phyloP scores from a whole-genome alignment of 2,797 vertebrate species.

The Xyrichtys novacula region DNA sequence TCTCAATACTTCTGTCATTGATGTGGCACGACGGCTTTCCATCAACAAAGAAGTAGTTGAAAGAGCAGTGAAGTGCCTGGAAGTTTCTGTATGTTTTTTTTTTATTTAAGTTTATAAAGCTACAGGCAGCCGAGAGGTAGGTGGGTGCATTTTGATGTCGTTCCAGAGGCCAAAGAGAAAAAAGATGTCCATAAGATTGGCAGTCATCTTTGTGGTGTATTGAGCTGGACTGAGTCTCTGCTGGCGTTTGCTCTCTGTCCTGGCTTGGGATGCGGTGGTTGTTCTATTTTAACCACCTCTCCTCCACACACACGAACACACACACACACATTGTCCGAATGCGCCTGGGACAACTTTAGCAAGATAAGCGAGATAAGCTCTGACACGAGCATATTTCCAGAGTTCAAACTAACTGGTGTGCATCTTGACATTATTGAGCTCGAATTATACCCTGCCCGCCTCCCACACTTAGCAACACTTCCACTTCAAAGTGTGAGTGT shows the following conservation, averaged over 20 bases:
- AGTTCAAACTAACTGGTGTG: conserved; percentile 66
- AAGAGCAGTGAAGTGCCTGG: conserved; percentile 26
- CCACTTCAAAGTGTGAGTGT: conserved; percentile 67
- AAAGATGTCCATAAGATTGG: conserved; percentile 7
- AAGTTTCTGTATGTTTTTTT: conserved; percentile 33
- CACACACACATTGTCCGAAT: conserved; percentile 28
- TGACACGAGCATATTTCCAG: conserved; percentile 68
- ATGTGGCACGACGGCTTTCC: conserved; percentile 16
- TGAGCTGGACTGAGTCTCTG: conserved; percentile 6
- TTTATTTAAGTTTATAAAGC: conserved; percentile 20
- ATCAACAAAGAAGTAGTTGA: neutral
- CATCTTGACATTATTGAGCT: conserved; percentile 72
- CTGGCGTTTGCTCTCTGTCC: conserved; percentile 52
- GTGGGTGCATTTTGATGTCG: conserved; percentile 20
- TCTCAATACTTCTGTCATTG: neutral
- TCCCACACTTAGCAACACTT: conserved; percentile 67
- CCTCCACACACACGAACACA: conserved; percentile 24
- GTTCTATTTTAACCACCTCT: conserved; percentile 55
- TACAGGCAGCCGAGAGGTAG: conserved; percentile 17
- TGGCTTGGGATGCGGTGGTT: conserved; percentile 40
- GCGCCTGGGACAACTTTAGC: conserved; percentile 64
- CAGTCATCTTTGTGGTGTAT: neutral
- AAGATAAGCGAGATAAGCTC: conserved; percentile 65
- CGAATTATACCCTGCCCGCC: conserved; percentile 61
- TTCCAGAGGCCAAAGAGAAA: conserved; percentile 29